A percentile compares a stretch with the other conserved stretches of the same genome.
These are phyloP conservation scores for Rosalia funebris DNA, from an alignment of 2,888 invertebrate species.

Conservation along the genomic window DNA sequence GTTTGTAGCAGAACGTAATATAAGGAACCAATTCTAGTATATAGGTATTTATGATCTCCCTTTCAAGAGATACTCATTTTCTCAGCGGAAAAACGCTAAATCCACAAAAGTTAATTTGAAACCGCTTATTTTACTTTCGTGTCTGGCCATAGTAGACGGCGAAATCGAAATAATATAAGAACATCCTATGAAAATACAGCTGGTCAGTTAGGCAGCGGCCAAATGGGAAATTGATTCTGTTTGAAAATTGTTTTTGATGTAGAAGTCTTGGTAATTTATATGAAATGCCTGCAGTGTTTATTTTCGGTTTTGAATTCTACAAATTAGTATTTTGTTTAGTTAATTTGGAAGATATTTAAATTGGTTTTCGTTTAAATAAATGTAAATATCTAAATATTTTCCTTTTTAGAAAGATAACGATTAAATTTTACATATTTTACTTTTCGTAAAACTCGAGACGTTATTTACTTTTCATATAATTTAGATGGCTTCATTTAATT, in stretches of 20 bases:
- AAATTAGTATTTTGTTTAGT: too few species aligned
- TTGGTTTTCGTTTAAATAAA: too few species aligned
- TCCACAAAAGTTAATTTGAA: neutral
- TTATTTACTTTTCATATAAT: too few species aligned
- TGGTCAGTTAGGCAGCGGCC: neutral
- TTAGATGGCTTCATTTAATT: too few species aligned
- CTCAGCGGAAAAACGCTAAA: neutral
- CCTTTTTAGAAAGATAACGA: too few species aligned
- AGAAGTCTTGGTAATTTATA: neutral
- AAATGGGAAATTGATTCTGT: neutral
- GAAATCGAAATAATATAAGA: neutral
- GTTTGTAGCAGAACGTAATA: slow-evolving; percentile 11
- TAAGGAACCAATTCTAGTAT: slow-evolving; percentile 7
- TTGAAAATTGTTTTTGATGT: neutral
- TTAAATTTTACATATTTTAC: too few species aligned
- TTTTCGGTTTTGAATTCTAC: too few species aligned
- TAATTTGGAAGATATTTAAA: too few species aligned
- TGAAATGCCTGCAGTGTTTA: too few species aligned
- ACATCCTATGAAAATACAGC: neutral
- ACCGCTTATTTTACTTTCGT: neutral
- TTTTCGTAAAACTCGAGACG: too few species aligned
- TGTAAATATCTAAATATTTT: too few species aligned
- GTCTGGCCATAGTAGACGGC: neutral
- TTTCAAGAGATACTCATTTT: neutral
- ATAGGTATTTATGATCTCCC: neutral